Conservation (phyloP, 2,888 invertebrate species). For the Pharmacophagus antenor region DNA sequence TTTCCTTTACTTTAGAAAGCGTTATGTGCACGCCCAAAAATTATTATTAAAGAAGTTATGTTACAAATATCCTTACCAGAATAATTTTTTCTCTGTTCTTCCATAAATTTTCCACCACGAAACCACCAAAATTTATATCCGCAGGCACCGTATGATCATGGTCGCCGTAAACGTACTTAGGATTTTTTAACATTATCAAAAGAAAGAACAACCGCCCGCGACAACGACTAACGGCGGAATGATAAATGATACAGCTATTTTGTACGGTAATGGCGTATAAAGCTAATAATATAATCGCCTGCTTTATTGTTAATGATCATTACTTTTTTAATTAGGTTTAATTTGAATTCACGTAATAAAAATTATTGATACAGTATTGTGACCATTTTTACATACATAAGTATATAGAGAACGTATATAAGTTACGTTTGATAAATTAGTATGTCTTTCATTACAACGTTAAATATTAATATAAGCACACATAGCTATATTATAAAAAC, state of each 20-base stretch:
- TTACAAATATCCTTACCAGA: constrained; percentile 32
- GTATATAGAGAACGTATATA: too few relatives aligned
- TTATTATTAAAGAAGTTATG: background rate
- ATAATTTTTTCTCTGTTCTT: constrained; percentile 29
- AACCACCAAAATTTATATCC: constrained; percentile 34
- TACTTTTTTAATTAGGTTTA: background rate
- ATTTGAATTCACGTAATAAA: background rate
- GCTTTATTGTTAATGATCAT: too few relatives aligned
- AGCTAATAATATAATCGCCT: too few relatives aligned
- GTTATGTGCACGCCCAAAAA: background rate
- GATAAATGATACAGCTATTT: background rate
- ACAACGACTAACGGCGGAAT: background rate
- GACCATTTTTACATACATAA: too few relatives aligned
- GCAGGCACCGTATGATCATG: constrained; percentile 29
- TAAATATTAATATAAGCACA: too few relatives aligned
- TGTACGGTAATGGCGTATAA: too few relatives aligned
- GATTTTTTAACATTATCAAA: constrained; percentile 34
- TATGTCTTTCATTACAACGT: too few relatives aligned
- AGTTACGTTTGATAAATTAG: too few relatives aligned
- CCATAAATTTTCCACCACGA: constrained; percentile 32
- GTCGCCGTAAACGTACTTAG: constrained; percentile 35
- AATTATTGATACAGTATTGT: too few relatives aligned
- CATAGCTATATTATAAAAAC: too few relatives aligned
- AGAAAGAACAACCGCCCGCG: background rate
- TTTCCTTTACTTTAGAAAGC: background rate